Evolutionary conservation across 2,113 vertebrate species (phyloP).

Genomic region (Cyanocitta stelleri): DNA sequence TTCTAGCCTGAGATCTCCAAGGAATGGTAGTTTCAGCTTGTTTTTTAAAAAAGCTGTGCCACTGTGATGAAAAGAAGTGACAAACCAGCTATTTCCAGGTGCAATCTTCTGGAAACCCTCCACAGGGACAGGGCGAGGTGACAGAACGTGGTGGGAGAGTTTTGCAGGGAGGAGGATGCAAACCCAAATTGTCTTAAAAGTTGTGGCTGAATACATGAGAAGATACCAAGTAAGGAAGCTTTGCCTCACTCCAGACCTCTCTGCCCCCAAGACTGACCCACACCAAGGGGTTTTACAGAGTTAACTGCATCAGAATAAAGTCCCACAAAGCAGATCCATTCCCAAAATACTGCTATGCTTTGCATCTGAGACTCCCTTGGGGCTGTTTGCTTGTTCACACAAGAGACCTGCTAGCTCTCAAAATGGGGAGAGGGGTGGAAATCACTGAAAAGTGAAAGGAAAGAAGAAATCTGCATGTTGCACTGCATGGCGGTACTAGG

Average conservation of each 20-base stretch:
- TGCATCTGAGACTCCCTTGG: background rate
- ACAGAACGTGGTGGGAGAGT: background rate
- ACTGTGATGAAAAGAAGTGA: background rate
- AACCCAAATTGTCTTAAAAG: background rate
- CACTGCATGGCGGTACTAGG: background rate
- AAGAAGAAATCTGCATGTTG: background rate
- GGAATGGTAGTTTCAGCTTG: background rate
- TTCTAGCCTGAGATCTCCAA: background rate
- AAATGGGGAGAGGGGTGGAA: fast-evolving
- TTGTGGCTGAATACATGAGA: background rate
- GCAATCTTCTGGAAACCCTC: background rate
- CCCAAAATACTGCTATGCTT: background rate
- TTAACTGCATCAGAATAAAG: background rate
- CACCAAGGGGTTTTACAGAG: background rate
- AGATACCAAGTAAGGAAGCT: fast-evolving
- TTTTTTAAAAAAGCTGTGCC: background rate
- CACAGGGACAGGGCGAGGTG: too few relatives aligned
- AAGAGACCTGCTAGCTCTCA: background rate
- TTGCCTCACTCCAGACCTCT: background rate
- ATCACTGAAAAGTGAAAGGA: background rate
- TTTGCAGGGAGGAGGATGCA: background rate
- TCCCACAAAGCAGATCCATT: background rate
- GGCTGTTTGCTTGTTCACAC: background rate
- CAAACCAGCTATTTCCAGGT: background rate
- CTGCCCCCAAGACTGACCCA: background rate